A percentile compares a stretch with the other conserved stretches of the same genome.
These are phyloP conservation scores for Microctonus brassicae DNA, from an alignment of 2,888 invertebrate genomes.

Conservation along the genomic window DNA sequence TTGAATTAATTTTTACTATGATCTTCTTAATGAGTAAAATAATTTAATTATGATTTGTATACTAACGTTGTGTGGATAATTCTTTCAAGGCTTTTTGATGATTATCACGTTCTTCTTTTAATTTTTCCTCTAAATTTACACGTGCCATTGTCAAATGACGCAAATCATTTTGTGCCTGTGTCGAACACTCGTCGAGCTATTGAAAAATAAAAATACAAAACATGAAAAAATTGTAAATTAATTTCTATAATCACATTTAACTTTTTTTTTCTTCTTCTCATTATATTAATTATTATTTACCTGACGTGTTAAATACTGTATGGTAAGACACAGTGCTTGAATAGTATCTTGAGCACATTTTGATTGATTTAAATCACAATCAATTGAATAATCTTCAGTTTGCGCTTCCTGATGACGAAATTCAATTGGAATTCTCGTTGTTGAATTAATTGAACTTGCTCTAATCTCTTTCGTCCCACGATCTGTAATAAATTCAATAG, in stretches of 20 bases:
- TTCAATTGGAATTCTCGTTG: constrained; percentile 53
- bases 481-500: constrained; percentile 61
- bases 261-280: constrained; percentile 64
- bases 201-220: constrained; percentile 25
- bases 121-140: constrained; percentile 64
- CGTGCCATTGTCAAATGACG: constrained; percentile 69
- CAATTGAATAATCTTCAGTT: constrained; percentile 45
- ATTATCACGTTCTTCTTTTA: constrained; percentile 66
- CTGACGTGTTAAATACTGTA: constrained; percentile 83
- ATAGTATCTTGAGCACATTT: constrained; percentile 77
- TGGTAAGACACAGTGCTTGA: constrained; percentile 86
- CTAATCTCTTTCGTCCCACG: constrained; percentile 56
- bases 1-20: no score
- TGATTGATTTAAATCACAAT: constrained; percentile 56
- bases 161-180: constrained; percentile 69
- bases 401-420: constrained; percentile 71
- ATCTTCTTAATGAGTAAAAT: no score
- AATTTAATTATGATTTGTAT: constrained; percentile 12
- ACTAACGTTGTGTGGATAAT: constrained; percentile 61
- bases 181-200: constrained; percentile 36
- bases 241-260: constrained; percentile 65
- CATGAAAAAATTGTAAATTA: constrained; percentile 50
- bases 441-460: constrained; percentile 40
- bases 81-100: constrained; percentile 59
- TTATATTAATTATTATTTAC: constrained; percentile 59